Evolutionary conservation across 2,888 invertebrate species (phyloP), one percentile per base, ranked within the genome.

Genomic region (Tromatobia lineatoria): DNA sequence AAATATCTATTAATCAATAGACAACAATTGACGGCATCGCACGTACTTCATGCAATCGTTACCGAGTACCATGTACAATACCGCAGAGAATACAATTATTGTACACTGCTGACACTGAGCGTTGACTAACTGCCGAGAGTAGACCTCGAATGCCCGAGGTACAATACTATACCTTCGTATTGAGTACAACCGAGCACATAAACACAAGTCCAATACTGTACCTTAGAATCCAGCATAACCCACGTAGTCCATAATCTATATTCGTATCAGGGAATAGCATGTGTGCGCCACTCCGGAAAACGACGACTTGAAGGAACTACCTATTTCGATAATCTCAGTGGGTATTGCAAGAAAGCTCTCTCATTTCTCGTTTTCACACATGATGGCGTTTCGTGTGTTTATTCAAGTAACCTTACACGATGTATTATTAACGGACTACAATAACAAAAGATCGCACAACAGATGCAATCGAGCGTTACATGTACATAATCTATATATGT

Each of bases 371-470:
- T 82, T n/a, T 69, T 59, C 73, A 13, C 38, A 54, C 69, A 52
- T 69, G 57, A 67, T 47, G 50, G 69, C 23, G 57, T 52, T 80
- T 77, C 23, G 52, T 80, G 61, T 67, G 73, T 83, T 83, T 83
- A 76, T 83, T 73, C 52, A 64, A 73, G 45, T 70, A 76, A 25
- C 73, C 50, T 73, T 77, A 77, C 77, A 80, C 83, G 70, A 50
- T 59, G 57, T 42, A 11, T 66, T 71, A 25, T 69, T 52, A 82
- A 82, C 74, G 73, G 74, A 59, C 76, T 77, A 77, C 67, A 74
- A 77, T 77, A 80, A 77, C 73, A 80, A 80, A 83, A 80, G 20
- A 73, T 80, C 66, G 38, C 64, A 64, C 64, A 64, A 64, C 34
- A 77, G 50, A 78, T 78, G 77, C 67, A 59, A 69, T 77, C 73